These are phyloP conservation scores for Mycetomoellerius zeteki DNA, from an alignment of 1,140 invertebrate species.

Conservation along the genomic window DNA sequence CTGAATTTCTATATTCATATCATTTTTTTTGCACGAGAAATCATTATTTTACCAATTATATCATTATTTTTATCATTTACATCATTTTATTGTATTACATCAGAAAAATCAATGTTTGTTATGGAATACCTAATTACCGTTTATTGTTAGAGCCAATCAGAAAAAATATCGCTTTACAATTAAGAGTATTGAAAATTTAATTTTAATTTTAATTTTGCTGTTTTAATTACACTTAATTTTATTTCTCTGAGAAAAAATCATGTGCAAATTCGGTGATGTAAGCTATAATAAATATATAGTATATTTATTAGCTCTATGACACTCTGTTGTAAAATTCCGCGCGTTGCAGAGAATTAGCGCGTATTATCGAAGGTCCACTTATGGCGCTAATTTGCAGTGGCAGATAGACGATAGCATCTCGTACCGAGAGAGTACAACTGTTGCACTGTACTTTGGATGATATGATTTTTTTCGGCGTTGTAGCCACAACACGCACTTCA, in stretches of 20 bases:
- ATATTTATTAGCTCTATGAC: neutral
- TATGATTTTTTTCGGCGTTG: slow-evolving; percentile 11
- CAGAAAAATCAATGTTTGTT: neutral
- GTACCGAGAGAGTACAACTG: slow-evolving; percentile 43
- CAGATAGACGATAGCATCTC: slow-evolving; percentile 54
- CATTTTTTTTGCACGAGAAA: neutral
- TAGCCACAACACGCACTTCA: slow-evolving; percentile 21
- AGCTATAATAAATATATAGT: neutral
- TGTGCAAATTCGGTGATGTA: neutral
- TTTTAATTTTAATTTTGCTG: neutral
- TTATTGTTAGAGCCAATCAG: neutral
- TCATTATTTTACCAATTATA: neutral
- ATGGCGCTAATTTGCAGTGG: slow-evolving; percentile 62
- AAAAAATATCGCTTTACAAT: neutral
- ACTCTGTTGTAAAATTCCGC: neutral
- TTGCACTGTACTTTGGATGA: slow-evolving; percentile 53
- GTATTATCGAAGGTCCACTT: slow-evolving; percentile 53
- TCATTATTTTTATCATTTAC: neutral
- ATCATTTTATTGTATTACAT: neutral
- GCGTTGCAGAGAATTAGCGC: slow-evolving; percentile 66
- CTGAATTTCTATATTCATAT: neutral
- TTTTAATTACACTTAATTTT: neutral
- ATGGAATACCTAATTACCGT: neutral
- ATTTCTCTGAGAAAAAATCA: neutral
- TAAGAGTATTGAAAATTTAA: neutral